A percentile compares a stretch with the other conserved stretches of the same genome.
These are phyloP conservation scores for Lamprologus lemairii DNA, from an alignment of 2,113 vertebrate genomes.

Conservation along the genomic window DNA sequence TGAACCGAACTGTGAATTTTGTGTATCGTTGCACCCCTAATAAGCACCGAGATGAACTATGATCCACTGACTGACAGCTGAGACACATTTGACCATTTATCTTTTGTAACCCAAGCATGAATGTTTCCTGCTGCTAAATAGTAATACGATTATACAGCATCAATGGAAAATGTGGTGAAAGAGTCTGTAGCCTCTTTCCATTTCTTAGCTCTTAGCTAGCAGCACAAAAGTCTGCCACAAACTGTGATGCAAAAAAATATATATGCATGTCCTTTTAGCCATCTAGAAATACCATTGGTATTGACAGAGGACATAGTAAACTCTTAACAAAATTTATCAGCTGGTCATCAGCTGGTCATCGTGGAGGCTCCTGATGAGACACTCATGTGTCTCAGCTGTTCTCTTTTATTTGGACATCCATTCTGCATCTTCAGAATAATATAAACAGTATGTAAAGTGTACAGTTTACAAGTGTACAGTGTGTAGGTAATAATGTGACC, in stretches of 20 bases:
- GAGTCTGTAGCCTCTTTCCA: neutral
- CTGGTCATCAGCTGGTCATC: neutral
- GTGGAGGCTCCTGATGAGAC: neutral
- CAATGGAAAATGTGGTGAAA: no score
- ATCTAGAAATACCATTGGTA: neutral
- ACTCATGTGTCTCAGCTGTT: neutral
- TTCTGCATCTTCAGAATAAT: neutral
- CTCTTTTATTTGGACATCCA: neutral
- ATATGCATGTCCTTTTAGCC: neutral
- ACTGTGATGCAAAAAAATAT: neutral
- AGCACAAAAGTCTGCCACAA: neutral
- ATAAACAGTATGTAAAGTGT: rapidly evolving
- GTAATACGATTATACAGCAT: rapidly evolving
- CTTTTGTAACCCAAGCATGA: neutral
- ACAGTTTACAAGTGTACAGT: neutral
- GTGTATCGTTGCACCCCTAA: rapidly evolving
- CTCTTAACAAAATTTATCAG: neutral
- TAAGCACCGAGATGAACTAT: neutral
- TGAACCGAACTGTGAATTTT: rapidly evolving
- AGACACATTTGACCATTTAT: neutral
- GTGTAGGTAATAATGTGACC: neutral
- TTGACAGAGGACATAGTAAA: neutral
- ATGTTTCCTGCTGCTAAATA: neutral
- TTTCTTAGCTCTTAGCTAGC: neutral
- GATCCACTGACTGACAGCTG: neutral